Evolutionary conservation across 2,113 vertebrate genomes (phyloP), one percentile per base, ranked within the genome.

Genomic region (Ochotona curzoniae): DNA sequence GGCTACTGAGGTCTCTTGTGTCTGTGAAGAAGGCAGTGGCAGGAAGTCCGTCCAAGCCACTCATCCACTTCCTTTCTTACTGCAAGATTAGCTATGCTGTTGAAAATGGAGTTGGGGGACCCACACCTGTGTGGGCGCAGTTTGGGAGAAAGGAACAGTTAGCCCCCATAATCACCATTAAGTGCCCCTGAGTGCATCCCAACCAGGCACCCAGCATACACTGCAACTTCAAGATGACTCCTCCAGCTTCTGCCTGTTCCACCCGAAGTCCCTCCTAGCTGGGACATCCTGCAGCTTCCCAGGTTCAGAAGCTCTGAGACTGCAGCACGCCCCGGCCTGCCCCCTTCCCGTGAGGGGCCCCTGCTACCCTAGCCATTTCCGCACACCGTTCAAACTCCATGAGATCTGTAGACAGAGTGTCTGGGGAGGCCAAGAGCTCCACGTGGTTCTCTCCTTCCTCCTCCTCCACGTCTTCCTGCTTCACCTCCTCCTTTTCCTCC

Each of bases 341-440:
- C 49, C 60, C 28, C 23, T 79, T 28, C 69, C 64, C 74, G 15
- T 23, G 3, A 44, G 84, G 23, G 9, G 7, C 38, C 11, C 0
- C 38, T 57, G 18, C 63, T 67, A 30, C 57, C 79, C 89, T 47
- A 10, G 79, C 44, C 38, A 15, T 49, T 30, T 23, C 26, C 80
- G 85, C 97, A 63, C 97, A 99, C 98, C 98, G 96, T 92, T 99
- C 98, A 97, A 99, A 99, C 93, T 98, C 98, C 94, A 98, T 78
- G 85, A 99, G 97, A 94, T 98, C 98, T 1, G 96, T 87, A 9
- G 97, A 95, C 38, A 96, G 93, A 83, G 87, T 87, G 26, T 38
- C 9, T 3, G 96, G 47, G 63, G 93, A 91, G 14, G 93, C 87
- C 0, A 83, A 78, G 66, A 96, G 25, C 74, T 94, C 96, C 74